Conservation (phyloP, 2,797 vertebrate species). For the Manis pentadactyla region DNA sequence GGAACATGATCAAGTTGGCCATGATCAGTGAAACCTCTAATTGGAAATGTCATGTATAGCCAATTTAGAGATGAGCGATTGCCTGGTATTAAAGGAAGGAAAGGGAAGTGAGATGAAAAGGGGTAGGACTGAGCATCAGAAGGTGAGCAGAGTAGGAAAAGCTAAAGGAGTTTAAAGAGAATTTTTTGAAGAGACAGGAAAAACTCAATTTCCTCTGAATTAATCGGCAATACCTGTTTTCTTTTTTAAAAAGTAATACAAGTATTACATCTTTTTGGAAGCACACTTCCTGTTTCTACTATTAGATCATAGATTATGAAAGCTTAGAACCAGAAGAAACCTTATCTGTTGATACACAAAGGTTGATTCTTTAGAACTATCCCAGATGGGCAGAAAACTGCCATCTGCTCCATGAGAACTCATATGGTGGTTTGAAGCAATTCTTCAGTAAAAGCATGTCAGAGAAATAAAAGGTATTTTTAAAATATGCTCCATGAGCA, state of each 20-base stretch:
- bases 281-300: slow-evolving; percentile 57
- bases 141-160: background rate
- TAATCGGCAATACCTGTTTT: background rate
- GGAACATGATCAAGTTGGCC: background rate
- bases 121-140: background rate
- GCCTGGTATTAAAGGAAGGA: slow-evolving; percentile 17
- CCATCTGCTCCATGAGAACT: slow-evolving; percentile 68
- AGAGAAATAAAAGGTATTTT: background rate
- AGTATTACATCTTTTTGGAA: slow-evolving; percentile 54
- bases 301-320: slow-evolving; percentile 68
- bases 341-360: slow-evolving; percentile 67
- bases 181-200: slow-evolving; percentile 41
- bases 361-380: slow-evolving; percentile 69
- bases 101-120: background rate
- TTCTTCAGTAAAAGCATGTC: slow-evolving; percentile 52
- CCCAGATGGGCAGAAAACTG: slow-evolving; percentile 70
- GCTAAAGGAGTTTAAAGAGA: slow-evolving; percentile 3
- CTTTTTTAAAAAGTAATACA: slow-evolving; percentile 56
- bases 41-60: background rate
- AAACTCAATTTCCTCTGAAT: slow-evolving; percentile 38
- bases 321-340: slow-evolving; percentile 69
- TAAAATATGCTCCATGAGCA: background rate
- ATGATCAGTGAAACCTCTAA: background rate
- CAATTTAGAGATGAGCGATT: background rate
- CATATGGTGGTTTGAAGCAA: slow-evolving; percentile 49